Evolutionary conservation across 2,888 invertebrate genomes (phyloP).

Genomic region (Himalopsyche tibetana): DNA sequence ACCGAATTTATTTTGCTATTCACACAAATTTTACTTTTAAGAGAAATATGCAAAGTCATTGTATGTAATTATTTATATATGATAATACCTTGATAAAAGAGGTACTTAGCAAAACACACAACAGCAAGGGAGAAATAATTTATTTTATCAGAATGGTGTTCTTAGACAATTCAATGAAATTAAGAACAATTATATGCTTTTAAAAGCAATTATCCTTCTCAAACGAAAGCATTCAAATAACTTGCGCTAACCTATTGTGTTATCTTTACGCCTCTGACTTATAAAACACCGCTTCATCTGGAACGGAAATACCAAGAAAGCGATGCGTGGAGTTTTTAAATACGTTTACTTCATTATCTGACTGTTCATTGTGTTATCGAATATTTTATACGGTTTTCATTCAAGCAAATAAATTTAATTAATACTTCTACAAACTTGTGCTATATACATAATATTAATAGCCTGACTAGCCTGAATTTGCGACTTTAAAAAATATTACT

Average conservation of each 20-base stretch:
- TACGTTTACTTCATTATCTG: background rate
- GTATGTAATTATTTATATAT: too few relatives aligned
- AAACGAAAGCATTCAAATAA: constrained; percentile 12
- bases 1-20: too few relatives aligned
- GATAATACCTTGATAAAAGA: too few relatives aligned
- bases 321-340: background rate
- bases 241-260: background rate
- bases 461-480: too few relatives aligned
- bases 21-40: too few relatives aligned
- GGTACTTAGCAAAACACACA: background rate
- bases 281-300: background rate
- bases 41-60: too few relatives aligned
- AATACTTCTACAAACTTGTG: background rate
- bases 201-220: constrained; percentile 7
- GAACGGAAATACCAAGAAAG: background rate
- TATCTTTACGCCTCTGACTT: constrained; percentile 4
- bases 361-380: background rate
- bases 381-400: background rate
- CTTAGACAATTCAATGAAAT: background rate
- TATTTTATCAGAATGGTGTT: background rate
- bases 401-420: background rate
- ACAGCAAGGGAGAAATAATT: background rate
- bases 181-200: background rate
- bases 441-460: too few relatives aligned
- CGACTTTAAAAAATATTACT: too few relatives aligned